phyloP scores from a whole-genome alignment of 2,797 vertebrate genomes.

The Poecilia wingei region DNA sequence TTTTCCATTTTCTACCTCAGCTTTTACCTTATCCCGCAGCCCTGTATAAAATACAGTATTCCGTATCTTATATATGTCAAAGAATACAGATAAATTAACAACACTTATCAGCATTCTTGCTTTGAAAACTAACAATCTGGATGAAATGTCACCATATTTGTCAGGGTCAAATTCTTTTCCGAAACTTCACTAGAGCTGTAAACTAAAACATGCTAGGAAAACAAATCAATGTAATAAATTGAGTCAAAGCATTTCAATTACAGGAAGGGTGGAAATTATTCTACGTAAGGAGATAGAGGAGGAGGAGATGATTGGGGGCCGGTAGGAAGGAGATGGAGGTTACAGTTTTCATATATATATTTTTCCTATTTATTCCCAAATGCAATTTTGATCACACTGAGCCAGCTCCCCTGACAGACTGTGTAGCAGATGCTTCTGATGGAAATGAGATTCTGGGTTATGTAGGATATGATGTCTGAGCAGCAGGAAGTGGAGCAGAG shows the following conservation, averaged over 20 bases:
- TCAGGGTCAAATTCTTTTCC: background rate
- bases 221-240: conserved; percentile 3
- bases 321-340: conserved; percentile 18
- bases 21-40: no score
- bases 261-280: background rate
- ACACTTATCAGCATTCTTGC: no score
- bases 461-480: conserved; percentile 17
- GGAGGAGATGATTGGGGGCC: background rate
- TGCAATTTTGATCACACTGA: conserved; percentile 57
- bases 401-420: conserved; percentile 51
- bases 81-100: background rate
- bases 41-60: no score
- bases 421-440: conserved; percentile 65
- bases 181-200: conserved; percentile 4
- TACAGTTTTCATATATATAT: conserved; percentile 38
- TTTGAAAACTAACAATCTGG: conserved; percentile 1
- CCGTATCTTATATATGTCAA: background rate
- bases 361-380: conserved; percentile 62
- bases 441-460: conserved; percentile 60
- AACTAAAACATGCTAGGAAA: background rate
- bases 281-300: background rate
- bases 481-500: conserved; percentile 13
- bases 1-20: no score
- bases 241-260: conserved; percentile 32
- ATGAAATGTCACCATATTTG: background rate